A percentile compares a stretch with the other conserved stretches of the same genome.
These are phyloP conservation scores for Tribolium castaneum DNA, from an alignment of 1,140 invertebrate species.

Conservation along the genomic window DNA sequence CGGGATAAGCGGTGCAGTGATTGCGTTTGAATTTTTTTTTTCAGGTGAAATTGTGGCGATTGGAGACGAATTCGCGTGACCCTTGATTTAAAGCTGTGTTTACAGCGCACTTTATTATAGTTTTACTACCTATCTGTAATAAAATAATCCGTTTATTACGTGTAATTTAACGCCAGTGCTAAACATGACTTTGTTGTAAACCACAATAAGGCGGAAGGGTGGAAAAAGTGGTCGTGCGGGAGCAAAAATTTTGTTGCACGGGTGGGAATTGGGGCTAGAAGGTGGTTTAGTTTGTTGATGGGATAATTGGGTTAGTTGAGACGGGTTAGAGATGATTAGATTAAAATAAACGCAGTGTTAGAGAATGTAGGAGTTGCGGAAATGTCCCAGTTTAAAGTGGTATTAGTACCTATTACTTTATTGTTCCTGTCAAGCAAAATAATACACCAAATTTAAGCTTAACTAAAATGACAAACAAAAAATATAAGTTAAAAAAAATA, in stretches of 20 bases:
- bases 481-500: too few relatives aligned
- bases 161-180: slow-evolving; percentile 54
- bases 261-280: too few relatives aligned
- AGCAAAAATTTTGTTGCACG: not conserved
- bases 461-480: too few relatives aligned
- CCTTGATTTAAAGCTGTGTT: slow-evolving; percentile 56
- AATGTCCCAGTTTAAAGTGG: not conserved
- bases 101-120: slow-evolving; percentile 57
- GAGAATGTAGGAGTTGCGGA: not conserved
- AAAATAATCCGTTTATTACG: slow-evolving; percentile 59
- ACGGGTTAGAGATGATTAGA: not conserved
- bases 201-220: not conserved
- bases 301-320: not conserved
- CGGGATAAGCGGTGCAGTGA: not conserved
- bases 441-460: too few relatives aligned
- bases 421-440: too few relatives aligned
- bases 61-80: slow-evolving; percentile 44
- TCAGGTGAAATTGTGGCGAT: not conserved
- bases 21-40: not conserved
- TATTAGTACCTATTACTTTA: too few relatives aligned
- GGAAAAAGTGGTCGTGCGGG: not conserved
- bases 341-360: not conserved
- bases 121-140: slow-evolving; percentile 57
- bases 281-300: not conserved
- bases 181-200: slow-evolving; percentile 42